These are phyloP conservation scores for Zaprionus gabonicus DNA, from an alignment of 1,140 invertebrate genomes.

Conservation along the genomic window DNA sequence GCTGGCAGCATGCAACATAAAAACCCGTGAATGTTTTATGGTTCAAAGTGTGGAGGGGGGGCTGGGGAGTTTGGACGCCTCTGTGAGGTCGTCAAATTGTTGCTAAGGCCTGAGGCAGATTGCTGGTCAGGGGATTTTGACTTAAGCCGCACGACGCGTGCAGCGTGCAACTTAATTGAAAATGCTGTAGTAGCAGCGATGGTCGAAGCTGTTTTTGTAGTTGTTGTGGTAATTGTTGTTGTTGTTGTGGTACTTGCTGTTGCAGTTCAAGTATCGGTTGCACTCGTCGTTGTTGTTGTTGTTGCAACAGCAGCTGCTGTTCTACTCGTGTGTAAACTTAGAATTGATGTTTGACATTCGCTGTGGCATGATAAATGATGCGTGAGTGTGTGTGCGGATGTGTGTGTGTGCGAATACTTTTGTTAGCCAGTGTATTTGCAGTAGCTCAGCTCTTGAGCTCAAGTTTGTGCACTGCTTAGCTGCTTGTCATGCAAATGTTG, in stretches of 20 bases:
- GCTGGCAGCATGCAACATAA: constrained; percentile 22
- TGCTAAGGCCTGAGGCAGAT: constrained; percentile 24
- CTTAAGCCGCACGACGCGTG: constrained; percentile 47
- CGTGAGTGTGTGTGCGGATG: not conserved
- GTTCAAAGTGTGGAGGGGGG: not conserved
- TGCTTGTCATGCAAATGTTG: constrained; percentile 7
- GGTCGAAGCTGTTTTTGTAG: constrained; percentile 2
- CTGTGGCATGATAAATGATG: constrained; percentile 34
- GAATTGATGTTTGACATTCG: constrained; percentile 29
- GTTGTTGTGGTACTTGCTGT: not conserved
- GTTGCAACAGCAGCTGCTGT: not conserved
- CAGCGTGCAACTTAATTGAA: constrained; percentile 71
- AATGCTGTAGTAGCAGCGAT: constrained; percentile 52
- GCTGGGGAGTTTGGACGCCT: not conserved
- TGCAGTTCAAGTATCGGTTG: constrained; percentile 18
- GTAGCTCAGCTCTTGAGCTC: not conserved
- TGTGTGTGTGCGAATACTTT: not conserved
- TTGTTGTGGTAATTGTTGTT: not conserved
- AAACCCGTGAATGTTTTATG: constrained; percentile 42
- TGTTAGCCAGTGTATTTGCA: constrained; percentile 3
- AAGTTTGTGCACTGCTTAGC: not conserved
- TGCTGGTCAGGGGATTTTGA: constrained; percentile 59
- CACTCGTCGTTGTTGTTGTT: not conserved
- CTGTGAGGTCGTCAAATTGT: constrained; percentile 31
- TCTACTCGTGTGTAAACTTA: not conserved